phyloP scores from a whole-genome alignment of 1,140 invertebrate species.

The Laupala kohalensis region DNA sequence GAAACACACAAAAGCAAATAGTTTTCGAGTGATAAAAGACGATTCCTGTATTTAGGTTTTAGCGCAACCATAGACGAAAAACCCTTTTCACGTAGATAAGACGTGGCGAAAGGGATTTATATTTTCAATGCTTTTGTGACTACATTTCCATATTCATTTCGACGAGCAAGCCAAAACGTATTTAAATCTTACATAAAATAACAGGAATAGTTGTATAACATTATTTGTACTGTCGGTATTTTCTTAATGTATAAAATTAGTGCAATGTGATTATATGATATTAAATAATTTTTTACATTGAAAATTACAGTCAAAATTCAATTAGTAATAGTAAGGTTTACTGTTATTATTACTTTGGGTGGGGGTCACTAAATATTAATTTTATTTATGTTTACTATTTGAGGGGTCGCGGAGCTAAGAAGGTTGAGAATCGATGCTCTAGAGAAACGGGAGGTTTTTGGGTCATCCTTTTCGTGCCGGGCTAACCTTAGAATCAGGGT shows the following conservation, averaged over 20 bases:
- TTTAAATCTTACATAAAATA: too few species aligned
- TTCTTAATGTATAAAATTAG: too few species aligned
- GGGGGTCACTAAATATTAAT: neutral
- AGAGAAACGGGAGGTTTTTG: too few species aligned
- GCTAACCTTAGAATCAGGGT: too few species aligned
- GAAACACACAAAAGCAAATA: neutral
- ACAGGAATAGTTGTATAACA: too few species aligned
- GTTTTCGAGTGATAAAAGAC: neutral
- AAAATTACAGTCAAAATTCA: neutral
- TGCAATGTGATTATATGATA: too few species aligned
- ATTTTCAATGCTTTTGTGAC: neutral
- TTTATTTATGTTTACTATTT: neutral
- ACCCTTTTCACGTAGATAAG: neutral
- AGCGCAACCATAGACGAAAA: neutral
- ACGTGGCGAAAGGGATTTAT: neutral
- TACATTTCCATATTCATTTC: conserved; percentile 2
- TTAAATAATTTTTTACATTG: too few species aligned
- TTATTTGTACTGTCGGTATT: too few species aligned
- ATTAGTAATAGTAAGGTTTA: neutral
- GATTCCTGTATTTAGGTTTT: conserved; percentile 1
- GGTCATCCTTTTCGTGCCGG: too few species aligned
- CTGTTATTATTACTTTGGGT: neutral
- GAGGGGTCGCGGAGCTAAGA: neutral
- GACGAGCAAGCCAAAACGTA: neutral
- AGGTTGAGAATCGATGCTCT: neutral